Base-by-base conservation (phyloP, 2,113 vertebrate species). In the Percina caprodes region DNA sequence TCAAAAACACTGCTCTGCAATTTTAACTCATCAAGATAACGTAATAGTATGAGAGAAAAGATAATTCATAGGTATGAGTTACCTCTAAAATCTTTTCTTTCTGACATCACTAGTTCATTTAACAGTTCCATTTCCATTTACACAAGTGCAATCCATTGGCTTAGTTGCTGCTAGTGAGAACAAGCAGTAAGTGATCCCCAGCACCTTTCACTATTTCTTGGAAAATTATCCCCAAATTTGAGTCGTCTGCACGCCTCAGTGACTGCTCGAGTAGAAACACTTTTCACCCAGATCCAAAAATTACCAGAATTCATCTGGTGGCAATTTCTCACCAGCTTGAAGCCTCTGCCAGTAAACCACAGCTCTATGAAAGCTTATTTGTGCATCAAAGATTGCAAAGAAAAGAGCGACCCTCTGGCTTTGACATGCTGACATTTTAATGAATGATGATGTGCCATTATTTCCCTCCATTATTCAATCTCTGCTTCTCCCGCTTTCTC, bases 351-450 rank as follows among this genome's bases (percentile, higher is more conserved):
- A 45, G 33, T 73, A 23, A 60, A 66, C 59, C 58, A 11, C 30
- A 12, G 52, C 69, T 87, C 69, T 19, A 18, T 75, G 26, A 79
- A 52, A 61, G 56, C 19, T 54, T 39, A 61, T 81, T 72, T 74
- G 58, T 30, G 81, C 52, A 62, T 81, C 35, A 73, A 62, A 83
- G 65, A 75, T 39, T 5, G 35, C 30, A 69, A 39, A 72, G 46
- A 51, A 80, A 82, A 61, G 63, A 63, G 74, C 58, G n/a, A 82
- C 56, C 54, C 48, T 13, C n/a, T 15, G 69, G n/a, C 52, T 83
- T 19, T 89, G 87, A 84, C 77, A 73, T 56, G 24, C 54, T 92
- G 86, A 85, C 91, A 87, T 83, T 79, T 82, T 45, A 87, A 85
- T 70, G 63, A 86, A 90, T 80, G 80, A 88, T 42, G 67, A 69